Base-by-base conservation (phyloP, 2,113 vertebrate species). In the Pedionomus torquatus region DNA sequence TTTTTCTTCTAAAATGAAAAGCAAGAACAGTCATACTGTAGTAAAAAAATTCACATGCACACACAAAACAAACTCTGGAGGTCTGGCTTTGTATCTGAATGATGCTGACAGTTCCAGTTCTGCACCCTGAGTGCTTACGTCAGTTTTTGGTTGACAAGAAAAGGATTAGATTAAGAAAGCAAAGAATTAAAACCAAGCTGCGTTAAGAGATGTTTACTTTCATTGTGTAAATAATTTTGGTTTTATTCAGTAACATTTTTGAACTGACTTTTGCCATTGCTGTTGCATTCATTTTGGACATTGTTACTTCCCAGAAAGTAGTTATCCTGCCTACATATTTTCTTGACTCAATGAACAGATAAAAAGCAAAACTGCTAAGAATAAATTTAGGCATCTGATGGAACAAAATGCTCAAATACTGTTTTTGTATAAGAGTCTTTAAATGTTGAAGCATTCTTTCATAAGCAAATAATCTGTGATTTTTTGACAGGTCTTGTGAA, bases 121-220 rank as follows among this genome's bases (percentile, higher is more conserved):
- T 71, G 51, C 39, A 44, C 48, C 51, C 39, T 49, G 52, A 89
- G 65, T 14, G 2, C 35, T 94, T 91, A 11, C 1, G 0, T 91
- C 83, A 91, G 66, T 82, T 87, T 71, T 51, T 55, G 39, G 28
- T 30, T 82, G 57, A 71, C 28, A 94, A 81, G 83, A 60, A 82
- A 90, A 79, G 48, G 87, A 84, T 89, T 82, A 82, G 35, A 70
- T 71, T 79, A 61, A 87, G 66, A 55, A 81, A 79, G 30, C 35
- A 81, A 66, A 87, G 74, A 84, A 92, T 84, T 93, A 75, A 94
- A 93, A 23, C 23, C 33, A 84, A 91, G 37, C 80, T 79, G 87
- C 37, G 57, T 88, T 90, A 83, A 68, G 24, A 70, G 58, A 14
- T 64, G 48, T 78, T 91, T 94, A 19, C 55, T 84, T 95, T 37